Evolutionary conservation across 2,113 vertebrate species (phyloP).

Genomic region (Nannobrachium achirus): DNA sequence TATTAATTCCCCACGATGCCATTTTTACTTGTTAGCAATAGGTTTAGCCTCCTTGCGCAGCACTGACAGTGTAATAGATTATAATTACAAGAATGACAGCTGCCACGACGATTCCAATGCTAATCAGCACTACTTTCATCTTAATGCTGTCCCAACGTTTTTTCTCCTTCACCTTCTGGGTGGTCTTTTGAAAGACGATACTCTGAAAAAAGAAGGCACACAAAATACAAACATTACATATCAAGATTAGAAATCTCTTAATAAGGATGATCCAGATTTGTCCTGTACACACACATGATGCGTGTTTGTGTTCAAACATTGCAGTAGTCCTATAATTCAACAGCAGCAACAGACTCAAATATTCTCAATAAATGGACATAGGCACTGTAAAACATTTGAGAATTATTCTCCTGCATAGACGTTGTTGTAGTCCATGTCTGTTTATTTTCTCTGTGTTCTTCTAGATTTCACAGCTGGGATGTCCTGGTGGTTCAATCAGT

Average conservation of each 20-base stretch:
- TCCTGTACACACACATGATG: background rate
- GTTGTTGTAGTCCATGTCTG: too few species aligned
- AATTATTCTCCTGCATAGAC: too few species aligned
- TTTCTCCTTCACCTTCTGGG: slow-evolving; percentile 70
- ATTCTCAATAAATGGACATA: too few species aligned
- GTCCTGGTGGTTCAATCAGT: too few species aligned
- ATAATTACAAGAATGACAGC: slow-evolving; percentile 59
- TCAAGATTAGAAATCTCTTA: background rate
- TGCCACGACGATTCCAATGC: slow-evolving; percentile 18
- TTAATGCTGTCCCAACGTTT: slow-evolving; percentile 69
- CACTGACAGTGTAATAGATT: slow-evolving; percentile 13
- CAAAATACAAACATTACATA: too few species aligned
- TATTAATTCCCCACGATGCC: background rate
- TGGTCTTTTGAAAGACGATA: slow-evolving; percentile 72
- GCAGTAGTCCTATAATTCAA: too few species aligned
- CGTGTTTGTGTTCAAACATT: background rate
- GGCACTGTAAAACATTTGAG: too few species aligned
- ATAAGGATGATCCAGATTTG: background rate
- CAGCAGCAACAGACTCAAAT: too few species aligned
- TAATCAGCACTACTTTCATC: slow-evolving; percentile 61
- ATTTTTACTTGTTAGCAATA: background rate
- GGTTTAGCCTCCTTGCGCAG: background rate
- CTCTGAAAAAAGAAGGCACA: slow-evolving; percentile 59
- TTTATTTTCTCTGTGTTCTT: too few species aligned
- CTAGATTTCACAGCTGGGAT: too few species aligned